Evolutionary conservation across 2,797 vertebrate genomes (phyloP).

Genomic region (Acipenser transmontanus): DNA sequence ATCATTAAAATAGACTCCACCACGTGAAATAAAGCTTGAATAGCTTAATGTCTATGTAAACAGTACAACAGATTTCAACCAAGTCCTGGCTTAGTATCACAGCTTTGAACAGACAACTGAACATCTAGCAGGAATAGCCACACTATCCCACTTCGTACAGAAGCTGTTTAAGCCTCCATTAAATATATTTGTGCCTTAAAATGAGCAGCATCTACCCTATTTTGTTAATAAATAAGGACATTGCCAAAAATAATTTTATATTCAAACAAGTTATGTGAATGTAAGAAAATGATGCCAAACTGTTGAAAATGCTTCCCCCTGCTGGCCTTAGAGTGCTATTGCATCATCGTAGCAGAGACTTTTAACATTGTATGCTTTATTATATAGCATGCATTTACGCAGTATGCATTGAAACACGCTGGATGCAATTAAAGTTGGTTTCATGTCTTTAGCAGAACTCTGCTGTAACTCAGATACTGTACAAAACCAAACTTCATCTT

Average conservation of each 20-base stretch:
- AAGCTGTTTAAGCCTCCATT: too few species aligned
- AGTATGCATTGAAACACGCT: neutral
- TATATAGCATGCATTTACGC: neutral
- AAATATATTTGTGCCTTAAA: too few species aligned
- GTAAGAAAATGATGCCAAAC: neutral
- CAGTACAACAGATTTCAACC: too few species aligned
- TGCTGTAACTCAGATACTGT: neutral
- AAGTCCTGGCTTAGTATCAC: too few species aligned
- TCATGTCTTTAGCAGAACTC: neutral
- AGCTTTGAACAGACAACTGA: too few species aligned
- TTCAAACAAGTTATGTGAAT: neutral
- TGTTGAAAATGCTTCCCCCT: neutral
- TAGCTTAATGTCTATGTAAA: too few species aligned
- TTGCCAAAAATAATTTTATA: neutral
- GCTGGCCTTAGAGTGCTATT: neutral
- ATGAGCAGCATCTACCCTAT: too few species aligned
- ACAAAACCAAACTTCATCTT: neutral
- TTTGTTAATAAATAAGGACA: neutral
- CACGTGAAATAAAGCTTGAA: too few species aligned
- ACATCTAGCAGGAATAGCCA: too few species aligned
- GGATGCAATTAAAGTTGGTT: neutral
- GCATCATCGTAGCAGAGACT: neutral
- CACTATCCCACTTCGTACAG: too few species aligned
- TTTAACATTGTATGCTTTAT: too few species aligned
- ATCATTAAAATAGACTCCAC: too few species aligned